Evolutionary conservation across 2,888 invertebrate species (phyloP), one percentile per base, ranked within the genome.

Genomic region (Mactromeris polynyma): DNA sequence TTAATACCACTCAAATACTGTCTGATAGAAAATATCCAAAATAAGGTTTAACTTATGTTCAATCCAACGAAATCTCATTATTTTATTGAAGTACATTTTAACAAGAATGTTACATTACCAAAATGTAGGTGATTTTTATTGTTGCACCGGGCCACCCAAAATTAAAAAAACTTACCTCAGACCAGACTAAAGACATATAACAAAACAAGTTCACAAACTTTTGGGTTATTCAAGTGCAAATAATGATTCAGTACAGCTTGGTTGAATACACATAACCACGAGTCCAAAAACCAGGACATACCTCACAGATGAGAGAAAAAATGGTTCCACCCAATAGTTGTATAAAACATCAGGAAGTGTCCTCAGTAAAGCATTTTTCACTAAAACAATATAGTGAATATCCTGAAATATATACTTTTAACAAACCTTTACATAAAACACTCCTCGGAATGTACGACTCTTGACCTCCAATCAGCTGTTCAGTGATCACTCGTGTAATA

Each of bases 381-480:
- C 17, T 33, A 58, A 54, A 36, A 19, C 40, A 51, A 14, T 42
- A 14, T 42, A 42, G 11, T 17, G 1, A 40, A 26, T 64, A 26
- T 64, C 58, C n/a, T 31, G 36, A 38, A 42, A 40, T 42, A 79
- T 21, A 40, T 79, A 42, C 42, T 79, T 40, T 42, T 42, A 9
- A 51, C 51, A 81, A 26, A 51, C 17, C 31, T n/a, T 42, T 31
- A 81, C 54, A 36, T 33, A 19, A 26, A 40, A 69, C 64, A 51
- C 46, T 83, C 46, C 46, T 36, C 77, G 84, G 84, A 78, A 84
- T 84, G 84, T 58, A 46, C 31, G 77, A 84, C 84, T 54, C 69
- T 87, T 91, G 90, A 92, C 90, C 92, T 89, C 86, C 85, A 81
- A 91, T 92, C 92, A 92, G 89, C 92, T 92, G 91, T 91, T 91